These are phyloP conservation scores for Charanyca ferruginea DNA, from an alignment of 2,888 invertebrate genomes.

Conservation along the genomic window DNA sequence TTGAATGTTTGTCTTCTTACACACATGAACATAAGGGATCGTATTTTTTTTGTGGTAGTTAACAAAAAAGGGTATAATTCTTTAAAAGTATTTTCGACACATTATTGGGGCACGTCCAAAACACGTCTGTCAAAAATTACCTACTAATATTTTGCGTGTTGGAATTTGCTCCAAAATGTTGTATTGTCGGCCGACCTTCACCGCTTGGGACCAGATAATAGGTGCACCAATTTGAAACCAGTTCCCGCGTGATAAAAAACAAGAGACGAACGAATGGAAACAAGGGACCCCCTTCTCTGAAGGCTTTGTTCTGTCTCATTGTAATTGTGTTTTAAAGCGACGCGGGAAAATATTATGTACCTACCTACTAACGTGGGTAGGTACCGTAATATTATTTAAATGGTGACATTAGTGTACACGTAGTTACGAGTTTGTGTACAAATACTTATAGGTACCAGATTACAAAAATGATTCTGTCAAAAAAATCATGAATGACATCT, in stretches of 20 bases:
- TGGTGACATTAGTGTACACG: background rate
- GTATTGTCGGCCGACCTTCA: slow-evolving; percentile 87
- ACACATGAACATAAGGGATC: background rate
- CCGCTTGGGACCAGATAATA: slow-evolving; percentile 87
- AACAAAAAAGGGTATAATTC: background rate
- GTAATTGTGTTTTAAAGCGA: slow-evolving; percentile 59
- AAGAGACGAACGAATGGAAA: slow-evolving; percentile 80
- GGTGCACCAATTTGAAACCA: slow-evolving; percentile 89
- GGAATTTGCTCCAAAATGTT: slow-evolving; percentile 87
- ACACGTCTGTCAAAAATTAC: slow-evolving; percentile 71
- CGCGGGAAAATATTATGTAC: slow-evolving; percentile 53
- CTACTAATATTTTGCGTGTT: slow-evolving; percentile 88
- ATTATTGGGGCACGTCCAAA: slow-evolving; percentile 58
- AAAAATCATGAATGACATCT: background rate
- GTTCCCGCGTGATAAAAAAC: slow-evolving; percentile 84
- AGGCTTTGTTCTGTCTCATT: slow-evolving; percentile 78
- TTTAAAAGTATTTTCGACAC: slow-evolving; percentile 30
- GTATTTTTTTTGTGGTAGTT: background rate
- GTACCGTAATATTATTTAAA: slow-evolving; percentile 20
- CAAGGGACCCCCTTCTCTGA: slow-evolving; percentile 79
- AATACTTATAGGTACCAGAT: no score
- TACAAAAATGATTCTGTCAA: no score
- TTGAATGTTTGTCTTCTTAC: background rate
- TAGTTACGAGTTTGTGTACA: no score
- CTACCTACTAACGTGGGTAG: no score